These are phyloP conservation scores for Tetragonula clypearis DNA, from an alignment of 1,140 invertebrate genomes.

Conservation along the genomic window DNA sequence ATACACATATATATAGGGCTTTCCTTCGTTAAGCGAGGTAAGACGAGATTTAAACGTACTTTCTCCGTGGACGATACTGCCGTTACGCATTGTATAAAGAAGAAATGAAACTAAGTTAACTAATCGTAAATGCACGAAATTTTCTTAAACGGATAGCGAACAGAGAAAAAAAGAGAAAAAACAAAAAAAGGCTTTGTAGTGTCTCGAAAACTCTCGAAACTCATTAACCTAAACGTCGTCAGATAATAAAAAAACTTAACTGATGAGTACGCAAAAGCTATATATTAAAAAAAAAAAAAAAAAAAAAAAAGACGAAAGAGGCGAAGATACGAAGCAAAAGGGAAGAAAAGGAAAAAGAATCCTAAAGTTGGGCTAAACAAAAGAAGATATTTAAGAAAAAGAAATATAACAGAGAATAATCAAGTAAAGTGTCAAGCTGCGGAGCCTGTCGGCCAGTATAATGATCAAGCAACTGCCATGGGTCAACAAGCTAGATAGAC, in stretches of 20 bases:
- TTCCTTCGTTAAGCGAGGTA: slow-evolving; percentile 70
- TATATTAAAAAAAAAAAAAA: slow-evolving; percentile 20
- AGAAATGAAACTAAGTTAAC: slow-evolving; percentile 64
- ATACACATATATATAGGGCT: slow-evolving; percentile 57
- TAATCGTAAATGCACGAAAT: slow-evolving; percentile 69
- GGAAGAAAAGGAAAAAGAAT: slow-evolving; percentile 11
- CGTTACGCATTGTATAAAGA: slow-evolving; percentile 71
- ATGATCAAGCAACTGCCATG: slow-evolving; percentile 79
- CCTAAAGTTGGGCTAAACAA: slow-evolving; percentile 49
- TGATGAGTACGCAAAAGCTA: slow-evolving; percentile 40
- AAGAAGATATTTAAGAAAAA: slow-evolving; percentile 56
- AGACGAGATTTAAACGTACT: slow-evolving; percentile 71
- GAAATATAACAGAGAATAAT: slow-evolving; percentile 55
- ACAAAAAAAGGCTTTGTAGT: slow-evolving; percentile 65
- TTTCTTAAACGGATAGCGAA: slow-evolving; percentile 67
- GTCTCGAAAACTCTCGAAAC: slow-evolving; percentile 66
- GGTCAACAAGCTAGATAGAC: slow-evolving; percentile 72
- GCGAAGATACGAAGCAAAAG: slow-evolving; percentile 24
- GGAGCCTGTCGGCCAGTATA: slow-evolving; percentile 75
- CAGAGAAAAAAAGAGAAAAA: slow-evolving; percentile 43
- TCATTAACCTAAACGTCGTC: slow-evolving; percentile 64
- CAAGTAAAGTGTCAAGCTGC: slow-evolving; percentile 71
- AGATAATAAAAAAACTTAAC: slow-evolving; percentile 56
- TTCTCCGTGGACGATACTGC: slow-evolving; percentile 75
- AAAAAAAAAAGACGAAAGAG: background rate